Percentiles rank a stretch among this genome's conserved stretches.
Conservation (phyloP, 2,797 vertebrate species). For the Tauraco hartlaubi region DNA sequence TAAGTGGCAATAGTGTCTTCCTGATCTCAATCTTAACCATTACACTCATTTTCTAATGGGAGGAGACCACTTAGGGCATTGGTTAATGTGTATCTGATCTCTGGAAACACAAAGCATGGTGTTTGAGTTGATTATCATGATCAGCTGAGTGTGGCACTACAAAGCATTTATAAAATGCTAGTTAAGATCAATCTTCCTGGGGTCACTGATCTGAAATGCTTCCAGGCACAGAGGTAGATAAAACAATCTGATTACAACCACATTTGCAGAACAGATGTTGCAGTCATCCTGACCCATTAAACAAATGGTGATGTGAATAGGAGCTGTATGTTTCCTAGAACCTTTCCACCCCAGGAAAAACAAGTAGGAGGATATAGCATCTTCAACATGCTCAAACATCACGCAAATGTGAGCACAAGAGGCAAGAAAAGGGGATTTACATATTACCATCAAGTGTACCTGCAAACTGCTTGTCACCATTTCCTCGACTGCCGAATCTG, state of each 20-base stretch:
- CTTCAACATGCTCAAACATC: constrained; percentile 71
- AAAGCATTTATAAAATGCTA: not conserved
- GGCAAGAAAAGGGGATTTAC: constrained; percentile 77
- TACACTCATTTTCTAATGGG: not conserved
- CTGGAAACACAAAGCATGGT: not conserved
- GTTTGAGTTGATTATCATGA: not conserved
- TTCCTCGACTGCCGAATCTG: constrained; percentile 96
- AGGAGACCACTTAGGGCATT: not conserved
- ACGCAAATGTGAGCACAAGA: constrained; percentile 80
- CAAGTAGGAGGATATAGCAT: not conserved
- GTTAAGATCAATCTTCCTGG: not conserved
- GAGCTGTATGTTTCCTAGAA: not conserved
- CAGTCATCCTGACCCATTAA: not conserved
- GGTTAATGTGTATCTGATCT: not conserved
- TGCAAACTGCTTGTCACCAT: constrained; percentile 98
- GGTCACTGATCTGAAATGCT: constrained; percentile 18
- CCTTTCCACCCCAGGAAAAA: not conserved
- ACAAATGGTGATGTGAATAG: not conserved
- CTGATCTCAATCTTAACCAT: not conserved
- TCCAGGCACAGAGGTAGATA: not conserved
- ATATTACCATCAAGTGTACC: constrained; percentile 88
- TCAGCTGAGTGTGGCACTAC: not conserved
- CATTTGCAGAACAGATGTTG: constrained; percentile 35
- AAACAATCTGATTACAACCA: not conserved
- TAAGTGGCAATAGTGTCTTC: not conserved